Conservation (phyloP, 2,113 vertebrate species). For the Upupa epops region DNA sequence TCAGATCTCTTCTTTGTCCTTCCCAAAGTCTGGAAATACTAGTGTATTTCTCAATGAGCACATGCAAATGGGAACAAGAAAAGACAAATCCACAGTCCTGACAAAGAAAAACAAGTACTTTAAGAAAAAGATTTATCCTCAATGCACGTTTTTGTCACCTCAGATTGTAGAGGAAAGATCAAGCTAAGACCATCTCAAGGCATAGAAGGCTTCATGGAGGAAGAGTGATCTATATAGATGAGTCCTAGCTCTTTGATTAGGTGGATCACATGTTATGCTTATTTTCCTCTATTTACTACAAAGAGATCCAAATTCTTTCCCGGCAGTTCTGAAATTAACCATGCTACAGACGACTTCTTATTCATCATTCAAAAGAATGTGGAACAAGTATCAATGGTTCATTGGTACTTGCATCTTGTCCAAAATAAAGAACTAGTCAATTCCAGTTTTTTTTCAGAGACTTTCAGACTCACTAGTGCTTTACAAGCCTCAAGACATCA, state of each 20-base stretch:
- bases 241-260: neutral
- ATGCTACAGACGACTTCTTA: neutral
- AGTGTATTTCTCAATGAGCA: neutral
- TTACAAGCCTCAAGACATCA: neutral
- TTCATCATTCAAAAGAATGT: neutral
- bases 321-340: neutral
- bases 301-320: neutral
- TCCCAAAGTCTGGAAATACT: neutral
- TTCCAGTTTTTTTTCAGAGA: too few species aligned
- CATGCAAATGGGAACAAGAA: neutral
- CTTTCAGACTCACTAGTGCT: neutral
- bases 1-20: neutral
- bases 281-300: neutral
- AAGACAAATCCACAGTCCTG: neutral
- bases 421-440: neutral
- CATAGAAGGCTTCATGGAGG: neutral
- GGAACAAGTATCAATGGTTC: neutral
- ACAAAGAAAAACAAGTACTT: neutral
- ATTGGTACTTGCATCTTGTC: neutral
- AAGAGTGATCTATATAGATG: neutral
- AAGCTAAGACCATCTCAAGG: neutral
- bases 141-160: neutral
- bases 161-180: neutral
- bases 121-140: neutral
- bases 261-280: neutral